Evolutionary conservation across 2,113 vertebrate species (phyloP).

Genomic region (Myiopsitta monachus): DNA sequence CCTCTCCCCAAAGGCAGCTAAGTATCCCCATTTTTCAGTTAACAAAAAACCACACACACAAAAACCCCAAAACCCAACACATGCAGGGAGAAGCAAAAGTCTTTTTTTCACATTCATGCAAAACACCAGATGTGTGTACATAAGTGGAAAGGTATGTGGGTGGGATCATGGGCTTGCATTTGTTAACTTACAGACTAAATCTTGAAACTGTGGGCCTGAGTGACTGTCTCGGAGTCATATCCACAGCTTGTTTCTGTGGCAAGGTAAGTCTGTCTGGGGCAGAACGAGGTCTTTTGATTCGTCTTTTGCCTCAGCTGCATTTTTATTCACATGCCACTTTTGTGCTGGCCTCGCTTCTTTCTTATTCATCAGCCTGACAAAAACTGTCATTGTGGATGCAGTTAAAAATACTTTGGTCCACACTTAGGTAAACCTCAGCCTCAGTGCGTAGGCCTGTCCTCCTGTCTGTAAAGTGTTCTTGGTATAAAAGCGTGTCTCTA

Average conservation of each 20-base stretch:
- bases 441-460: neutral
- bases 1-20: neutral
- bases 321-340: neutral
- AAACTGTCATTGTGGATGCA: neutral
- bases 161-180: constrained; percentile 35
- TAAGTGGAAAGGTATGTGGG: constrained; percentile 52
- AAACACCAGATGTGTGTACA: constrained; percentile 59
- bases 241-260: neutral
- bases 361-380: neutral
- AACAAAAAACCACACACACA: neutral
- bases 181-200: constrained; percentile 17
- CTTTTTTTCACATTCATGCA: constrained; percentile 10
- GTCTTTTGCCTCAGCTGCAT: neutral
- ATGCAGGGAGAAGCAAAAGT: neutral
- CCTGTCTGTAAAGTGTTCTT: neutral
- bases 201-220: neutral
- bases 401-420: neutral
- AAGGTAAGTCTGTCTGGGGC: neutral
- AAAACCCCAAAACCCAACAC: neutral
- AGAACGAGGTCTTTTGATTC: neutral
- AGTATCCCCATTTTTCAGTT: neutral
- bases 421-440: neutral
- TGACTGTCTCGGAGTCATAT: neutral
- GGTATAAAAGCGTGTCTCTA: fast-evolving
- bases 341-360: neutral